phyloP scores from a whole-genome alignment of 2,797 vertebrate genomes.

The Molossus molossus region DNA sequence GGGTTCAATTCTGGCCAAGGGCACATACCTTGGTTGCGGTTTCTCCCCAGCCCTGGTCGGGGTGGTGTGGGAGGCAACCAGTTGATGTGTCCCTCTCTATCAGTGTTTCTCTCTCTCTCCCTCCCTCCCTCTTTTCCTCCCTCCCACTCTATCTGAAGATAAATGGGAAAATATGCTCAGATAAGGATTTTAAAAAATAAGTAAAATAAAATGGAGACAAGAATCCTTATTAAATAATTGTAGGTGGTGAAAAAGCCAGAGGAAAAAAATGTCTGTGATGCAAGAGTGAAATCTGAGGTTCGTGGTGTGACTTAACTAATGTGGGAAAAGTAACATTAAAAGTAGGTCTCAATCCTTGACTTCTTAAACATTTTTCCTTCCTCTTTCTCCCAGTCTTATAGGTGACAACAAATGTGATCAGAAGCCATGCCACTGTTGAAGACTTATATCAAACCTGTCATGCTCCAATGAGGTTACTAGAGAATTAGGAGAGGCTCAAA shows the following conservation, averaged over 20 bases:
- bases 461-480: constrained; percentile 51
- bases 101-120: too few species aligned
- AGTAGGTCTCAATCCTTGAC: constrained; percentile 46
- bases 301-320: neutral
- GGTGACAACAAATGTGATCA: constrained; percentile 16
- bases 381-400: constrained; percentile 56
- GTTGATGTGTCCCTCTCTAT: too few species aligned
- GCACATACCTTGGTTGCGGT: too few species aligned
- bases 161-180: too few species aligned
- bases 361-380: constrained; percentile 56
- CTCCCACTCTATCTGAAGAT: too few species aligned
- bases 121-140: too few species aligned
- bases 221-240: neutral
- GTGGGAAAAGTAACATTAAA: constrained; percentile 49
- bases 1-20: too few species aligned
- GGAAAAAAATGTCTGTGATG: neutral
- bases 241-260: neutral
- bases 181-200: neutral
- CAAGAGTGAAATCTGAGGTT: constrained; percentile 38
- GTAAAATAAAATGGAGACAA: neutral
- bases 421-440: constrained; percentile 36
- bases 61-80: too few species aligned
- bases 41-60: too few species aligned
- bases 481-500: constrained; percentile 57
- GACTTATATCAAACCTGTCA: constrained; percentile 5